Conservation (phyloP, 2,113 vertebrate species). For the Poeciliopsis retropinna region DNA sequence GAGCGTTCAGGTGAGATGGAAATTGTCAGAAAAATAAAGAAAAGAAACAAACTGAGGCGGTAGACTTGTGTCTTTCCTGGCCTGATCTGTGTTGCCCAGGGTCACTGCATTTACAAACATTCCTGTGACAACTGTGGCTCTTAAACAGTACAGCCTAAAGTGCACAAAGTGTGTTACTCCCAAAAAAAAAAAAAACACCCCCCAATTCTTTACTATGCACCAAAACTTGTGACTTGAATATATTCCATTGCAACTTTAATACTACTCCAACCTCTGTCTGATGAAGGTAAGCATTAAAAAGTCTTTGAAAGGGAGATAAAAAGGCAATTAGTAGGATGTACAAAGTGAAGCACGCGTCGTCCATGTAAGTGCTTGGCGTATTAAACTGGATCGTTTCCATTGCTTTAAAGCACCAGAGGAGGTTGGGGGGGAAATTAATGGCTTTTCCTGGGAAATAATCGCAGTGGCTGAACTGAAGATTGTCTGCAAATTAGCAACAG, state of each 20-base stretch:
- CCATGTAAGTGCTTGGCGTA: slow-evolving; percentile 64
- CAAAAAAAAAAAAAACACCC: slow-evolving; percentile 8
- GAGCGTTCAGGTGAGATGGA: not conserved
- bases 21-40: too few relatives aligned
- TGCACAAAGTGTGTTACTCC: slow-evolving; percentile 77
- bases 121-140: slow-evolving; percentile 62
- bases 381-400: slow-evolving; percentile 46
- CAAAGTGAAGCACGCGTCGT: slow-evolving; percentile 69
- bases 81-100: slow-evolving; percentile 58
- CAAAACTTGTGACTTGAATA: slow-evolving; percentile 42
- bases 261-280: slow-evolving; percentile 49
- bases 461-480: slow-evolving; percentile 76
- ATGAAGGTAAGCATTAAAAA: slow-evolving; percentile 57
- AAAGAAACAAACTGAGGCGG: slow-evolving; percentile 18
- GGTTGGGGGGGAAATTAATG: slow-evolving; percentile 32
- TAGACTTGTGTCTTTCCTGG: slow-evolving; percentile 36
- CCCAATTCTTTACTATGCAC: slow-evolving; percentile 58
- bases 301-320: slow-evolving; percentile 57
- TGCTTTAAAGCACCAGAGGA: slow-evolving; percentile 55
- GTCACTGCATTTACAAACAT: slow-evolving; percentile 54
- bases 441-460: slow-evolving; percentile 66
- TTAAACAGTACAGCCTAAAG: slow-evolving; percentile 82
- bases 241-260: slow-evolving; percentile 50
- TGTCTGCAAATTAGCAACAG: slow-evolving; percentile 80
- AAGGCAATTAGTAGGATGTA: slow-evolving; percentile 73